Evolutionary conservation across 2,888 invertebrate species (phyloP).

Genomic region (Globia sparganii): DNA sequence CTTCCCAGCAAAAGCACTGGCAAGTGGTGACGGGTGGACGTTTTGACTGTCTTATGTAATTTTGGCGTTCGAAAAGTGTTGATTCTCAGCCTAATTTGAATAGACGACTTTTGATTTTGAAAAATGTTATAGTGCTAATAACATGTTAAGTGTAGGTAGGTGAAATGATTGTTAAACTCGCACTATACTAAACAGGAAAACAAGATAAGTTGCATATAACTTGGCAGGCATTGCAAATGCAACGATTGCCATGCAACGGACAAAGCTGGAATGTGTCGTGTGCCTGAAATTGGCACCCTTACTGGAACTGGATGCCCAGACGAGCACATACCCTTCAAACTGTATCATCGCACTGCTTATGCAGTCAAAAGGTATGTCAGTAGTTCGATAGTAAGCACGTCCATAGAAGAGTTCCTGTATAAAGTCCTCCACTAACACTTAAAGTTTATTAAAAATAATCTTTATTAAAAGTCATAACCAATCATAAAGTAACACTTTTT

Average conservation of each 20-base stretch:
- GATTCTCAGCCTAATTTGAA: neutral
- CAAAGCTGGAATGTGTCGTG: no score
- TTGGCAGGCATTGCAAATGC: neutral
- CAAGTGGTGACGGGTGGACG: no score
- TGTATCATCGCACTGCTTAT: neutral
- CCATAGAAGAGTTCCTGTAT: neutral
- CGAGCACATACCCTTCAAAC: neutral
- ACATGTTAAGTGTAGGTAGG: no score
- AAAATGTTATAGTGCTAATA: neutral
- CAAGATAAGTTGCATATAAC: no score
- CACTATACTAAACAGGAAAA: no score
- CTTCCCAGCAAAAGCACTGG: no score
- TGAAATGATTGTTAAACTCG: neutral
- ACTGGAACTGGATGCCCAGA: neutral
- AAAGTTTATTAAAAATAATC: neutral
- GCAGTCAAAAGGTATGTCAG: neutral
- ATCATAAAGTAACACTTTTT: slow-evolving; percentile 35
- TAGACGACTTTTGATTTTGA: neutral
- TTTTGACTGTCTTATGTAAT: neutral
- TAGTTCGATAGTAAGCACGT: no score
- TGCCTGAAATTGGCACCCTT: neutral
- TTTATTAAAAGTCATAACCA: neutral
- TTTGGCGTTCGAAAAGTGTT: neutral
- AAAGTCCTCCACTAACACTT: no score
- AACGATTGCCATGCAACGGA: no score